Conservation (phyloP, 2,888 invertebrate species). For the Villa cingulata region DNA sequence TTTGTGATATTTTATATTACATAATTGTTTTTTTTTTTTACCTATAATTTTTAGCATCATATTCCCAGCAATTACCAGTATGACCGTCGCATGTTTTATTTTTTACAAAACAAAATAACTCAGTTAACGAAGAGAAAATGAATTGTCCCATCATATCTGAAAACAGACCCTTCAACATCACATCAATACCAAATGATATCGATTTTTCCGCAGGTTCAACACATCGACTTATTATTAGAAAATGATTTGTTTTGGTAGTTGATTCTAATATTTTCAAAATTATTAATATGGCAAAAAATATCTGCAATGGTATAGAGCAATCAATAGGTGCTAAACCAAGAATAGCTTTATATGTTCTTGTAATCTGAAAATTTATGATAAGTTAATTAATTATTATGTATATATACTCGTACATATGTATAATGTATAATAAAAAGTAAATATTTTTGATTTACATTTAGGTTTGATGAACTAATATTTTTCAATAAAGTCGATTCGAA, state of each 20-base stretch:
- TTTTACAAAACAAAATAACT: conserved; percentile 53
- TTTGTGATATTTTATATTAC: too few relatives aligned
- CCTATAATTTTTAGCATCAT: conserved; percentile 48
- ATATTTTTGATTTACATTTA: too few relatives aligned
- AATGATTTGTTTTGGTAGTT: conserved; percentile 48
- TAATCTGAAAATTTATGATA: conserved; percentile 12
- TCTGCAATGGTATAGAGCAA: conserved; percentile 42
- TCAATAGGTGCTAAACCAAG: conserved; percentile 45
- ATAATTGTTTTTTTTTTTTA: conserved; percentile 36
- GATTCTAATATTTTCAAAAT: conserved; percentile 45
- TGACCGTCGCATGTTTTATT: conserved; percentile 53
- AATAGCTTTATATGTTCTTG: conserved; percentile 34
- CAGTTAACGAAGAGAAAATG: conserved; percentile 56
- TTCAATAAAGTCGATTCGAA: not conserved
- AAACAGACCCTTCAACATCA: conserved; percentile 53
- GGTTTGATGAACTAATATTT: not conserved
- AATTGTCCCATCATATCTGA: conserved; percentile 66
- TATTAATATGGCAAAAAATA: conserved; percentile 43
- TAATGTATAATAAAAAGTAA: not conserved
- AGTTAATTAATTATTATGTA: not conserved
- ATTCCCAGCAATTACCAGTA: conserved; percentile 60
- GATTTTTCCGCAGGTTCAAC: conserved; percentile 60
- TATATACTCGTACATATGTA: not conserved
- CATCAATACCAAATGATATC: conserved; percentile 54
- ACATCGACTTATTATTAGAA: conserved; percentile 48